phyloP scores from a whole-genome alignment of 2,888 invertebrate genomes.

The Ophion ellenae region DNA sequence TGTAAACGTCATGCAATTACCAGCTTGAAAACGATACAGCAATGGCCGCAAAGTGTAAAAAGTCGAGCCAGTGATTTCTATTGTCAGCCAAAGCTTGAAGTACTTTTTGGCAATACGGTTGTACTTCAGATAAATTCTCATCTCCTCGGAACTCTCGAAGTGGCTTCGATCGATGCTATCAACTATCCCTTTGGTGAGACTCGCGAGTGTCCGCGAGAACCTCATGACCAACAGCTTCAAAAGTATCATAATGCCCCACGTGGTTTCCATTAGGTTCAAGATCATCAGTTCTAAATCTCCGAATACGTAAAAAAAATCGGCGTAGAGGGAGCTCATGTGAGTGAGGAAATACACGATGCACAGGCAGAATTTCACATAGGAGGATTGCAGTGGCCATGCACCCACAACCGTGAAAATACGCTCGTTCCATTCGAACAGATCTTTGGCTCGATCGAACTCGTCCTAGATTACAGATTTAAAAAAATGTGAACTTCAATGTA shows the following conservation, averaged over 20 bases:
- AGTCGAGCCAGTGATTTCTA: background rate
- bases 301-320: slow-evolving; percentile 11
- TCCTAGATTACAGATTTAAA: background rate
- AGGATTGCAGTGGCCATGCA: slow-evolving; percentile 24
- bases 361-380: slow-evolving; percentile 11
- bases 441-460: background rate
- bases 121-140: slow-evolving; percentile 52
- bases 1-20: slow-evolving; percentile 15
- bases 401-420: background rate
- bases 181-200: slow-evolving; percentile 3
- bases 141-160: slow-evolving; percentile 42
- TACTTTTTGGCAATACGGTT: slow-evolving; percentile 38
- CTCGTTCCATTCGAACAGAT: slow-evolving; percentile 25
- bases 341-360: slow-evolving; percentile 14
- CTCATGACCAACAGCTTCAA: slow-evolving; percentile 44
- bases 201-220: slow-evolving; percentile 31
- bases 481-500: background rate
- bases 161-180: slow-evolving; percentile 15
- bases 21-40: slow-evolving; percentile 5
- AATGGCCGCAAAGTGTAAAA: slow-evolving; percentile 30
- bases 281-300: slow-evolving; percentile 16
- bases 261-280: slow-evolving; percentile 21
- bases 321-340: slow-evolving; percentile 13
- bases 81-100: slow-evolving; percentile 27
- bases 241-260: slow-evolving; percentile 30